phyloP scores from a whole-genome alignment of 2,888 invertebrate species.

The Athalia cordata region DNA sequence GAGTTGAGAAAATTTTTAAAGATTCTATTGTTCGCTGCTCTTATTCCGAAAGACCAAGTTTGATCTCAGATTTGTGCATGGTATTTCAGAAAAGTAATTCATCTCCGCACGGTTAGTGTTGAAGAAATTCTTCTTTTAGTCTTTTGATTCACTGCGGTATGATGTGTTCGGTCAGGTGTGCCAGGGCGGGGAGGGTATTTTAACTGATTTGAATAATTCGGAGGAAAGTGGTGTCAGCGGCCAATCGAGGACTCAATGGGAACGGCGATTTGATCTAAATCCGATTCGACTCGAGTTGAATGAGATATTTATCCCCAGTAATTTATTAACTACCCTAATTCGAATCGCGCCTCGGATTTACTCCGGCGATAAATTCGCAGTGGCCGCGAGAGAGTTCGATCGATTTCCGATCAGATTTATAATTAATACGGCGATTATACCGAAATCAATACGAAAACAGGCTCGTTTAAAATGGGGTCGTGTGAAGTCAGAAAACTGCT shows the following conservation, averaged over 20 bases:
- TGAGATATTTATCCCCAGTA: conserved; percentile 38
- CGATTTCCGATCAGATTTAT: conserved; percentile 31
- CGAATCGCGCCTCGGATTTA: conserved; percentile 31
- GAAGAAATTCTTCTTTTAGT: not conserved
- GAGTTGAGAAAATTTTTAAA: conserved; percentile 23
- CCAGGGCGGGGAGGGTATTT: not conserved
- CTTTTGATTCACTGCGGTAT: not conserved
- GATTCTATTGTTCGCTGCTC: conserved; percentile 34
- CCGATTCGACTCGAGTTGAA: conserved; percentile 34
- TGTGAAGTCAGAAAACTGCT: no score
- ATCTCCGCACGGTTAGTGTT: no score
- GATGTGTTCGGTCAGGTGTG: not conserved
- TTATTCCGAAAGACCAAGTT: not conserved
- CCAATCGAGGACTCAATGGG: conserved; percentile 9
- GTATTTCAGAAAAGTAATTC: not conserved
- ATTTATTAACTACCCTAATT: conserved; percentile 43
- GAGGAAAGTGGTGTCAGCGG: not conserved
- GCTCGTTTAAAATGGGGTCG: no score
- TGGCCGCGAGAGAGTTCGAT: not conserved
- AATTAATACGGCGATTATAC: conserved; percentile 23
- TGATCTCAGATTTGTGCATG: not conserved
- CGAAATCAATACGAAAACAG: not conserved
- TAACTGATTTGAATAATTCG: conserved; percentile 18
- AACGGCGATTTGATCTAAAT: conserved; percentile 34
- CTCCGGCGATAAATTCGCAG: conserved; percentile 32